These are phyloP conservation scores for Coreoperca whiteheadi DNA, from an alignment of 2,113 vertebrate genomes.

Conservation along the genomic window DNA sequence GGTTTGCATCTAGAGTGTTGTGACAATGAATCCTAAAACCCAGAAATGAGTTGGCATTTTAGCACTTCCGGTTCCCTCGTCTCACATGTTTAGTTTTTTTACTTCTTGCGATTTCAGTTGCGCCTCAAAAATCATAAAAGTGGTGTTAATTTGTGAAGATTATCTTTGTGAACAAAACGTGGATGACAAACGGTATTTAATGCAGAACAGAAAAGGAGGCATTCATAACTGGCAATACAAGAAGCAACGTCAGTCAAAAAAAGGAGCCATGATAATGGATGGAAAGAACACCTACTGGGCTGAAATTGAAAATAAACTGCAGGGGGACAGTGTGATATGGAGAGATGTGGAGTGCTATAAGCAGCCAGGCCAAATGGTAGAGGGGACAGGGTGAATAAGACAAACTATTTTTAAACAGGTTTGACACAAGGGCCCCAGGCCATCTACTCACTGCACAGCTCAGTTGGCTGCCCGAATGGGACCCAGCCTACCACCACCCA, in stretches of 20 bases:
- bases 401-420: slow-evolving; percentile 64
- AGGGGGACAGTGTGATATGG: slow-evolving; percentile 41
- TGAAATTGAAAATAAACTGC: slow-evolving; percentile 64
- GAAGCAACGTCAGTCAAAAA: slow-evolving; percentile 14
- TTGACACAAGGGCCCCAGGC: slow-evolving; percentile 51
- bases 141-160: too few species aligned
- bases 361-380: slow-evolving; percentile 43
- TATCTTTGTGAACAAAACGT: too few species aligned
- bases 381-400: slow-evolving; percentile 56
- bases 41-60: too few species aligned
- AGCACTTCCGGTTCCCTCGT: too few species aligned
- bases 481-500: slow-evolving; percentile 48
- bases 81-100: too few species aligned
- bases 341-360: slow-evolving; percentile 50
- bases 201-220: slow-evolving; percentile 8
- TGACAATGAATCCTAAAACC: too few species aligned
- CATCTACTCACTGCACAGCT: slow-evolving; percentile 52
- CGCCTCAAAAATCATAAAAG: too few species aligned
- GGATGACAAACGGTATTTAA: background rate
- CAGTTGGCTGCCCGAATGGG: slow-evolving; percentile 50
- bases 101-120: too few species aligned
- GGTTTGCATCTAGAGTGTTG: background rate
- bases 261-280: slow-evolving; percentile 38
- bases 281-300: slow-evolving; percentile 35
- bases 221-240: background rate